These are phyloP conservation scores for Metopolophium dirhodum DNA, from an alignment of 1,140 invertebrate genomes.

Conservation along the genomic window DNA sequence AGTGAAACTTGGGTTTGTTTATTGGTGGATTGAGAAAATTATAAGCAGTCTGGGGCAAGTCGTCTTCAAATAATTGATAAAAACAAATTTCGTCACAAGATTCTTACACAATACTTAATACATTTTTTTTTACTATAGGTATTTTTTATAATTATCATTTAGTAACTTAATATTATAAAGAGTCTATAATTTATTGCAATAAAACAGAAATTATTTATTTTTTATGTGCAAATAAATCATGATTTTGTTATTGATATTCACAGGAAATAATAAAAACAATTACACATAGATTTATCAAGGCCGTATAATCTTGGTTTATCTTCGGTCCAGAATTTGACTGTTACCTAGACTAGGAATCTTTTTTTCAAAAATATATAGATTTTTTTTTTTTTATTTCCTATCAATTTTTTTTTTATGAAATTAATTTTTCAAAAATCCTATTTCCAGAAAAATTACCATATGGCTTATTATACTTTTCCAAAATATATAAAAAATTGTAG, in stretches of 20 bases:
- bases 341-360: background rate
- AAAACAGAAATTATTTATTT: background rate
- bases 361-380: background rate
- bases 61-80: background rate
- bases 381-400: background rate
- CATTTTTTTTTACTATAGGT: background rate
- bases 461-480: too few relatives aligned
- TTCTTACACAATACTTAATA: background rate
- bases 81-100: background rate
- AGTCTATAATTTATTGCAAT: background rate
- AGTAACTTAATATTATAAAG: background rate
- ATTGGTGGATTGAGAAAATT: background rate
- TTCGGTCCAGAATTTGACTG: background rate
- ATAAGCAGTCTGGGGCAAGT: background rate
- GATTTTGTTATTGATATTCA: background rate
- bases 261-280: conserved; percentile 12
- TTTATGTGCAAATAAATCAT: background rate
- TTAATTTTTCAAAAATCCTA: too few relatives aligned
- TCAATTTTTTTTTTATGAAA: background rate
- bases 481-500: too few relatives aligned
- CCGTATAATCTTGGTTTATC: background rate
- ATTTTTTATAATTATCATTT: background rate
- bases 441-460: too few relatives aligned
- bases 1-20: background rate
- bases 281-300: background rate